Evolutionary conservation across 2,113 vertebrate genomes (phyloP).

Genomic region (Bambusicola thoracicus): DNA sequence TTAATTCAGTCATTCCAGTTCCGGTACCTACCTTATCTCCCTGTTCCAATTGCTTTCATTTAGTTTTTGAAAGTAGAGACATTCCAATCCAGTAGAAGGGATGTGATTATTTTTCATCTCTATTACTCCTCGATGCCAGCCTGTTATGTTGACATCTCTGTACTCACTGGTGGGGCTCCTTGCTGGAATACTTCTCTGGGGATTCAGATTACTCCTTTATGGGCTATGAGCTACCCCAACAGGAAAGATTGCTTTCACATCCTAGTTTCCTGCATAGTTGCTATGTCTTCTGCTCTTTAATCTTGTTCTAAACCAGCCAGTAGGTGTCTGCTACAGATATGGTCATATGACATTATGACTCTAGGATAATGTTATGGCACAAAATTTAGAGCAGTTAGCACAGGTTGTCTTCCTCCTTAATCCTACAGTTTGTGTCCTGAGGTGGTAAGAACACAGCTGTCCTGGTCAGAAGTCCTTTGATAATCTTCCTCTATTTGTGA

Average conservation of each 20-base stretch:
- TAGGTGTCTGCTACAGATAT: neutral
- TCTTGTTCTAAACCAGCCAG: neutral
- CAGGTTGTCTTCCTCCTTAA: neutral
- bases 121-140: neutral
- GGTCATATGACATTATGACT: fast-evolving
- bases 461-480: neutral
- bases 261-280: fast-evolving
- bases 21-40: neutral
- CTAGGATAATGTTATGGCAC: neutral
- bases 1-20: neutral
- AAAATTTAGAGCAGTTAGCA: neutral
- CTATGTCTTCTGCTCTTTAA: neutral
- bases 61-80: neutral
- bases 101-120: neutral
- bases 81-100: neutral
- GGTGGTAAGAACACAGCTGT: neutral
- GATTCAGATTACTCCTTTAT: neutral
- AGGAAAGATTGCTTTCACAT: neutral
- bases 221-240: neutral
- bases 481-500: neutral
- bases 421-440: neutral
- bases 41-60: neutral
- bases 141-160: neutral
- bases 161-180: neutral
- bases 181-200: neutral